A percentile compares a stretch with the other conserved stretches of the same genome.
Conservation (phyloP, 23 tunicate species). For the Styela clava region DNA sequence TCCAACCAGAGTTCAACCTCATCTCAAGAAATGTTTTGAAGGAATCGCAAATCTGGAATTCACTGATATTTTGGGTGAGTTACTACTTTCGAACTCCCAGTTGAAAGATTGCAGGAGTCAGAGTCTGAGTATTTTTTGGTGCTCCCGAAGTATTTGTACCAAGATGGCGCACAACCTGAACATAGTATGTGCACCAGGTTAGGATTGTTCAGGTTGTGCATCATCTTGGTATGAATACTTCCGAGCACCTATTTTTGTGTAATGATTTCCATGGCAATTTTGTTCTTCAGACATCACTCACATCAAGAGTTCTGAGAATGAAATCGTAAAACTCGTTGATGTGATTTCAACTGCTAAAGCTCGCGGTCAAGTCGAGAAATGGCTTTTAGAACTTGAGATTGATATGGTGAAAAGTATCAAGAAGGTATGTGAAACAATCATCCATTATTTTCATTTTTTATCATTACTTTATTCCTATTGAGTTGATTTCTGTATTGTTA, state of each 20-base stretch:
- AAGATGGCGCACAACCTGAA: too few species aligned
- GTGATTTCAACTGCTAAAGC: slow-evolving; percentile 95
- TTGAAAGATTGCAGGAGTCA: not conserved
- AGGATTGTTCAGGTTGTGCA: too few species aligned
- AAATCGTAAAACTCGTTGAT: slow-evolving; percentile 76
- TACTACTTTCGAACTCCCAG: not conserved
- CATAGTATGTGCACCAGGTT: too few species aligned
- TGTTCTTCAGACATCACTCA: slow-evolving; percentile 84
- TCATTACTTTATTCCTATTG: not conserved
- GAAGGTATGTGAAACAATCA: slow-evolving; percentile 71
- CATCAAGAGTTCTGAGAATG: slow-evolving; percentile 92
- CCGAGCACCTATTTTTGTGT: not conserved
- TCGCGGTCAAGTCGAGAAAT: slow-evolving; percentile 98
- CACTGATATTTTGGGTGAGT: slow-evolving; percentile 87
- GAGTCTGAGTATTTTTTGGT: not conserved
- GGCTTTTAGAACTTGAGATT: slow-evolving; percentile 89
- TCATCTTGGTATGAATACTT: too few species aligned
- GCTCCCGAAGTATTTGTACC: too few species aligned
- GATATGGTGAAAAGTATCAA: slow-evolving; percentile 90
- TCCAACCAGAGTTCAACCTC: slow-evolving; percentile 99
- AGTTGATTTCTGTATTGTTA: not conserved
- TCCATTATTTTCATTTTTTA: not conserved
- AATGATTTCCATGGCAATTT: not conserved
- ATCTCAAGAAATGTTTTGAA: slow-evolving; percentile 97
- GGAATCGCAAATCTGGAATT: slow-evolving; percentile 96